Percentiles rank a stretch among this genome's conserved stretches.
Conservation (phyloP, 2,113 vertebrate genomes). For the Burhinus oedicnemus region DNA sequence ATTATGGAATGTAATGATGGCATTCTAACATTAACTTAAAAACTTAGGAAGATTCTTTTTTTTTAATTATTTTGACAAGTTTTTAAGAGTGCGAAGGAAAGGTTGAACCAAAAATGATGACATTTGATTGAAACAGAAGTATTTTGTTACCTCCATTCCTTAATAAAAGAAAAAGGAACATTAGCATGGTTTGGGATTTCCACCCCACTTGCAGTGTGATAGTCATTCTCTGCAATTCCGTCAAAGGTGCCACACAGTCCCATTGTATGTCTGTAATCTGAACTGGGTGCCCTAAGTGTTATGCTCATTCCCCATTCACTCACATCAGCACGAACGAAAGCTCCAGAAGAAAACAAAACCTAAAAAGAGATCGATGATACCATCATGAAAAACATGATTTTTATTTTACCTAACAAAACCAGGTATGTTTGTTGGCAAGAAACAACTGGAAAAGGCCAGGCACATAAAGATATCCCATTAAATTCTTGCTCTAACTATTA, state of each 20-base stretch:
- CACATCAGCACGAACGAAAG: slow-evolving; percentile 88
- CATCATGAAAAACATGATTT: neutral
- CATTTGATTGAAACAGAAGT: neutral
- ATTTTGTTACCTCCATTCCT: slow-evolving; percentile 85
- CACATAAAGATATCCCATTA: neutral
- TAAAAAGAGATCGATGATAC: slow-evolving; percentile 40
- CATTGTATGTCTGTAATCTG: slow-evolving; percentile 81
- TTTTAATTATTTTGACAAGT: neutral
- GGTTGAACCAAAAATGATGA: neutral
- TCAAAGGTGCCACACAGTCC: slow-evolving; percentile 92
- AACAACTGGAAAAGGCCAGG: neutral
- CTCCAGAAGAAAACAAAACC: slow-evolving; percentile 88
- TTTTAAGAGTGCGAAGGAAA: neutral
- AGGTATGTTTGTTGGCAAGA: neutral
- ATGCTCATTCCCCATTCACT: slow-evolving; percentile 91
- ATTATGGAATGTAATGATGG: neutral
- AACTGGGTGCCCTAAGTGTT: slow-evolving; percentile 82
- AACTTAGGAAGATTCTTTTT: neutral
- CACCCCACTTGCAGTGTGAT: slow-evolving; percentile 76
- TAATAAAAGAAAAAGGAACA: slow-evolving; percentile 77
- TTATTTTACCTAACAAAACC: neutral
- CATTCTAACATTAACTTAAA: neutral
- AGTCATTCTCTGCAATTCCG: slow-evolving; percentile 83
- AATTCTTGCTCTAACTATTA: neutral
- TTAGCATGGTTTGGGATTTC: slow-evolving; percentile 52